Evolutionary conservation across 53 echinoderm and acorn worm genomes (phyloP), one percentile per base, ranked within the genome.

Genomic region (Holothuria scabra): DNA sequence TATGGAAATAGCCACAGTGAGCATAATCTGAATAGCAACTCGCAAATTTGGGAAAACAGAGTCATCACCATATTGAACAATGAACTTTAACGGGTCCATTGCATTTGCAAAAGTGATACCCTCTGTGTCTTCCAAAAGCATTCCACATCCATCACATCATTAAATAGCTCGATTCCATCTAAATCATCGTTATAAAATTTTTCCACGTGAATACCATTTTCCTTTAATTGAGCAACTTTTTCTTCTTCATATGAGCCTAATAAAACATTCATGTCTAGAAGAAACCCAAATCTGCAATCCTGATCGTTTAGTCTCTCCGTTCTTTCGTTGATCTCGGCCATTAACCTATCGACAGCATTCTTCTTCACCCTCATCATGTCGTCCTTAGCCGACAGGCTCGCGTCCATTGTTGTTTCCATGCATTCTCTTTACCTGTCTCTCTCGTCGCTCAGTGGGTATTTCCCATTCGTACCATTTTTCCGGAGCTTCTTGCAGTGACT

Each of bases 341-440:
- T 44, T 44, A 44, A 10, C 44, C 44, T 44, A 44, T 44, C 44
- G 44, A 44, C 44, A 44, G 44, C 44, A 44, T 44, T 44, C 10
- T 44, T 44, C 44, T 7, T 44, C 44, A 44, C 68, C 31, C 12
- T 68, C 68, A 30, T 68, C 20, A 68, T 68, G 9, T 68, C 68
- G 19, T 68, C 68, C 31, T 68, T 68, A 24, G 68, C 26, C 11
- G 68, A 24, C 22, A 68, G 68, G 28, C 26, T 5, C 29, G 68
- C 26, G 35, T n/a, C n/a, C n/a, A n/a, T n/a, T n/a, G n/a, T n/a
- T n/a, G n/a, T n/a, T n/a, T n/a, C n/a, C n/a, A n/a, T 68, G 68
- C 68, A 68, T 68, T 28, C 68, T 68, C 44, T 68, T 68, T 68
- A 28, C 28, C 68, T 68, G 22, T 28, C 68, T 68, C 35, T 68